These are phyloP conservation scores for Fragum fragum DNA, from an alignment of 2,888 invertebrate species.

Conservation along the genomic window DNA sequence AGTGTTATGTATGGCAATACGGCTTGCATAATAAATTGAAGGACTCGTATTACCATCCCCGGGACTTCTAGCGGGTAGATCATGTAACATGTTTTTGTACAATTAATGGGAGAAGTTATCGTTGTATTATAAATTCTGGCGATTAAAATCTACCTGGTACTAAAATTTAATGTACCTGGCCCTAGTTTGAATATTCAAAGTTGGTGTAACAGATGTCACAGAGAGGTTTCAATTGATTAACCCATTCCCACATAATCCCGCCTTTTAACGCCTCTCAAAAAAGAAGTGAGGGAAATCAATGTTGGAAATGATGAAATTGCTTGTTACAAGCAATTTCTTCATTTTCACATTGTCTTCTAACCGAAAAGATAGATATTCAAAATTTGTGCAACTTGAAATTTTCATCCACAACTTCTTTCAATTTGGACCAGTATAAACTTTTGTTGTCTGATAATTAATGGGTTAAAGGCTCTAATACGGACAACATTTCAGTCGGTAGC, in stretches of 20 bases:
- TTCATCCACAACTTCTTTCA: too few relatives aligned
- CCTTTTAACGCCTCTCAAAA: too few relatives aligned
- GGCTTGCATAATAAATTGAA: slow-evolving; percentile 36
- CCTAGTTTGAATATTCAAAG: background rate
- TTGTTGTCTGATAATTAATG: too few relatives aligned
- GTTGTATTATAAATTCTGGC: background rate
- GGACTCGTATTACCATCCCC: slow-evolving; percentile 18
- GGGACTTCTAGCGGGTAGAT: slow-evolving; percentile 1
- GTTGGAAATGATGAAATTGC: slow-evolving; percentile 6
- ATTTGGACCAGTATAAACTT: too few relatives aligned
- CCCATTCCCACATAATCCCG: background rate
- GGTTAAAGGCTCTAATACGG: too few relatives aligned
- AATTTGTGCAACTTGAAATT: too few relatives aligned
- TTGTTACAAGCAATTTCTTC: slow-evolving; percentile 5
- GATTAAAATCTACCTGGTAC: slow-evolving; percentile 3
- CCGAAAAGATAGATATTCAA: too few relatives aligned
- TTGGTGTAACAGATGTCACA: background rate
- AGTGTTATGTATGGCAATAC: slow-evolving; percentile 19
- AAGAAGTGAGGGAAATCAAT: background rate
- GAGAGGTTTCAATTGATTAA: background rate
- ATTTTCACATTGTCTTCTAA: too few relatives aligned
- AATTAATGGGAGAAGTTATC: background rate
- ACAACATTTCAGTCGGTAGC: too few relatives aligned
- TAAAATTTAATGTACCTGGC: background rate
- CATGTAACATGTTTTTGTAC: slow-evolving; percentile 18